Evolutionary conservation across 2,888 invertebrate species (phyloP), one percentile per base, ranked within the genome.

Genomic region (Drosophila pseudotakahashii): DNA sequence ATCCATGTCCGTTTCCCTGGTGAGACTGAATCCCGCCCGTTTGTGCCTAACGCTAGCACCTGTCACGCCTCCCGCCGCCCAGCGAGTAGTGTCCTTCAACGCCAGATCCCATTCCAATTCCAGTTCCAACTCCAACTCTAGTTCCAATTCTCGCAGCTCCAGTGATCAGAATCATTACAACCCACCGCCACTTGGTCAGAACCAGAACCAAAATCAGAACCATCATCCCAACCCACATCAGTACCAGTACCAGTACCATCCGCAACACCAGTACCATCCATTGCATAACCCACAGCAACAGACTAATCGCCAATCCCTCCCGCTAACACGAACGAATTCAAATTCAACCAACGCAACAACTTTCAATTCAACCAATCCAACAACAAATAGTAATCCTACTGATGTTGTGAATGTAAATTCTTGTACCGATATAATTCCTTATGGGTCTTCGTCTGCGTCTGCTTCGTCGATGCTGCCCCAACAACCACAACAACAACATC

Each of bases 331-430:
- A 84, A 81, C 89, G 86, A 87, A 86, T 87, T 79, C 81, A 86
- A 92, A 93, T 76, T 92, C 92, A 79, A 92, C 93, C 75, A 91
- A 92, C 82, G 91, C 92, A 85, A 89, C 89, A 85, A 86, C 88
- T 89, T 82, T 88, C 86, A 89, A 88, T 86, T 82, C 91, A 89
- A 85, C 85, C 77, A 90, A 88, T 86, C 89, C 91, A 87, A 90
- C 90, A 88, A 91, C 89, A 89, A 89, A 89, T 89, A 91, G 90
- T 90, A 89, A 89, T 87, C 82, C 85, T 91, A 90, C 91, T 91
- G 91, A 91, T 91, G 91, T 90, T 91, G 91, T 91, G 91, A 91
- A 91, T 91, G 88, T 91, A 89, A 91, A 90, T 91, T 91, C 91
- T 91, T 91, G 89, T 91, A 91, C 90, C 88, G 91, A 90, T 88